Conservation (phyloP, 1,140 invertebrate species). For the Drosophila leontia region DNA sequence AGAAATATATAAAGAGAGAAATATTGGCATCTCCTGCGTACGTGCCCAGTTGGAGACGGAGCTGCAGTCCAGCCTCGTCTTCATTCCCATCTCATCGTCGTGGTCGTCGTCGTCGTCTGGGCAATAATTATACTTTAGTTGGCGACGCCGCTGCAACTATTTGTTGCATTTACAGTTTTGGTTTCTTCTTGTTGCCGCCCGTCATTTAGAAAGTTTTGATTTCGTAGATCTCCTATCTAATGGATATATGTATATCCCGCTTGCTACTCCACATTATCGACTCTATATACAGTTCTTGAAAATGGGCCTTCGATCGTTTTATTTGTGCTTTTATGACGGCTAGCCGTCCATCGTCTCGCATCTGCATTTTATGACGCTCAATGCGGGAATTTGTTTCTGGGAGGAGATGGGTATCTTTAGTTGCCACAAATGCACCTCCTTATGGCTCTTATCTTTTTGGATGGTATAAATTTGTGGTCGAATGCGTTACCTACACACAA, state of each 20-base stretch:
- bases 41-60: conserved; percentile 40
- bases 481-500: conserved; percentile 69
- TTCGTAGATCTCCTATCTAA: conserved; percentile 50
- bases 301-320: conserved; percentile 34
- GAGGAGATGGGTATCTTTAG: conserved; percentile 38
- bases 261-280: conserved; percentile 24
- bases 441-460: conserved; percentile 28
- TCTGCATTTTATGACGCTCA: conserved; percentile 41
- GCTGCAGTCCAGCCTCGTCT: conserved; percentile 17
- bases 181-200: conserved; percentile 30
- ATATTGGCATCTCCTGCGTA: conserved; percentile 53
- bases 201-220: conserved; percentile 72
- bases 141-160: conserved; percentile 67
- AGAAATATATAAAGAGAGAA: conserved; percentile 39
- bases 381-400: conserved; percentile 51
- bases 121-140: conserved; percentile 81
- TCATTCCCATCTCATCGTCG: conserved; percentile 42
- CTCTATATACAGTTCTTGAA: conserved; percentile 30
- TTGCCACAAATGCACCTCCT: conserved; percentile 9
- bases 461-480: conserved; percentile 35
- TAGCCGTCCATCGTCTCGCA: conserved; percentile 15
- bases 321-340: conserved; percentile 34
- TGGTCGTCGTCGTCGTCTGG: conserved; percentile 18
- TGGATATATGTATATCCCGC: conserved; percentile 11
- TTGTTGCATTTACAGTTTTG: conserved; percentile 74